Evolutionary conservation across 2,113 vertebrate genomes (phyloP).

Genomic region (Monarcha castaneiventris): DNA sequence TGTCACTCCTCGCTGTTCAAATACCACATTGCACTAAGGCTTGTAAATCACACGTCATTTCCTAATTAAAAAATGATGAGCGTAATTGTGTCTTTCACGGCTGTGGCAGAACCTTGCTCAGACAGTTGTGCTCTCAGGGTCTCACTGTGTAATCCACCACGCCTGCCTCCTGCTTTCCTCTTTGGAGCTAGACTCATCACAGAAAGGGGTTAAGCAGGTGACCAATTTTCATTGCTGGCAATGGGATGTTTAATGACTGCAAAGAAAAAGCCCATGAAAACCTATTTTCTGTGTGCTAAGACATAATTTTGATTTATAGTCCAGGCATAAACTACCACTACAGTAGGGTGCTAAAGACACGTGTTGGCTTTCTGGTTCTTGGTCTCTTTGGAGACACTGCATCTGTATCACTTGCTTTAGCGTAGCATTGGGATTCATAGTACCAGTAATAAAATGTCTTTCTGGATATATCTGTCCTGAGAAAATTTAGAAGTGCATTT

Average conservation of each 20-base stretch:
- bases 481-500: background rate
- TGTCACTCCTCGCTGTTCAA: conserved; percentile 4
- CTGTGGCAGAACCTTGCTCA: background rate
- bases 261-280: background rate
- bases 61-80: conserved; percentile 4
- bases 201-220: background rate
- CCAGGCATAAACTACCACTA: background rate
- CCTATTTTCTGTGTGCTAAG: background rate
- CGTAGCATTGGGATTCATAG: background rate
- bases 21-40: background rate
- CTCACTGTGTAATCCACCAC: background rate
- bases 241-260: background rate
- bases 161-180: background rate
- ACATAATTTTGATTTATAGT: background rate
- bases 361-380: background rate
- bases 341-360: background rate
- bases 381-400: background rate
- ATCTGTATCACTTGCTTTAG: background rate
- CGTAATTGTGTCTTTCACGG: background rate
- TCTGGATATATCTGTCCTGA: background rate
- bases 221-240: background rate
- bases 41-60: background rate
- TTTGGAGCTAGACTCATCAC: background rate
- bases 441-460: background rate
- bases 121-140: background rate